These are phyloP conservation scores for Encarsia formosa DNA, from an alignment of 2,888 invertebrate genomes.

Conservation along the genomic window DNA sequence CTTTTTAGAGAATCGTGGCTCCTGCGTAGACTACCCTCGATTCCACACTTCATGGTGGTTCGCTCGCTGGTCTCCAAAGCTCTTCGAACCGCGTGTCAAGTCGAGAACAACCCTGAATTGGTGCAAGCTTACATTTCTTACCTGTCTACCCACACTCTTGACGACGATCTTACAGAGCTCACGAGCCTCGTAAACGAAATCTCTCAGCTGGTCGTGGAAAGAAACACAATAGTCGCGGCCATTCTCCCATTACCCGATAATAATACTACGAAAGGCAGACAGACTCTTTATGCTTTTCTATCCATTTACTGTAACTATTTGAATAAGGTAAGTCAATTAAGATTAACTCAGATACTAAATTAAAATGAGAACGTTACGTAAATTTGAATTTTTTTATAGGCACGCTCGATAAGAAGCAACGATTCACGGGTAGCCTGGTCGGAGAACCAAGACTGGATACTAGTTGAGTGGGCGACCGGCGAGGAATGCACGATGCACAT, in stretches of 20 bases:
- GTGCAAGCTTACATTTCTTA: slow-evolving; percentile 83
- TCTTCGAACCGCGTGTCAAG: slow-evolving; percentile 81
- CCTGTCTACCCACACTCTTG: slow-evolving; percentile 69
- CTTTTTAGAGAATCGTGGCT: slow-evolving; percentile 56
- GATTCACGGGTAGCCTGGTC: slow-evolving; percentile 56
- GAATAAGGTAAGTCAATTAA: slow-evolving; percentile 52
- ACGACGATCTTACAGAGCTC: slow-evolving; percentile 64
- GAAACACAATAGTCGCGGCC: slow-evolving; percentile 79
- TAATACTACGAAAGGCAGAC: slow-evolving; percentile 46
- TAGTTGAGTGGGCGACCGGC: slow-evolving; percentile 73
- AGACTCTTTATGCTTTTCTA: slow-evolving; percentile 68
- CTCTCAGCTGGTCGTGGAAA: slow-evolving; percentile 86
- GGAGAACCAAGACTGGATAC: slow-evolving; percentile 70
- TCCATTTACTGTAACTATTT: slow-evolving; percentile 73
- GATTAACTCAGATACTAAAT: background rate
- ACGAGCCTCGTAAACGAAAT: slow-evolving; percentile 74
- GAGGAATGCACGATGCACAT: slow-evolving; percentile 74
- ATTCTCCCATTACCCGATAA: slow-evolving; percentile 64
- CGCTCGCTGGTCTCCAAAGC: slow-evolving; percentile 67
- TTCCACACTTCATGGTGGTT: slow-evolving; percentile 75
- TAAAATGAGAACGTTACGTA: background rate
- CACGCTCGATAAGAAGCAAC: slow-evolving; percentile 61
- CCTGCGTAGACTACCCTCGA: slow-evolving; percentile 63
- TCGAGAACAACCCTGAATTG: slow-evolving; percentile 81
- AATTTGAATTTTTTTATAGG: slow-evolving; percentile 33